phyloP scores from a whole-genome alignment of 2,888 invertebrate species.

The Halictus ligatus region DNA sequence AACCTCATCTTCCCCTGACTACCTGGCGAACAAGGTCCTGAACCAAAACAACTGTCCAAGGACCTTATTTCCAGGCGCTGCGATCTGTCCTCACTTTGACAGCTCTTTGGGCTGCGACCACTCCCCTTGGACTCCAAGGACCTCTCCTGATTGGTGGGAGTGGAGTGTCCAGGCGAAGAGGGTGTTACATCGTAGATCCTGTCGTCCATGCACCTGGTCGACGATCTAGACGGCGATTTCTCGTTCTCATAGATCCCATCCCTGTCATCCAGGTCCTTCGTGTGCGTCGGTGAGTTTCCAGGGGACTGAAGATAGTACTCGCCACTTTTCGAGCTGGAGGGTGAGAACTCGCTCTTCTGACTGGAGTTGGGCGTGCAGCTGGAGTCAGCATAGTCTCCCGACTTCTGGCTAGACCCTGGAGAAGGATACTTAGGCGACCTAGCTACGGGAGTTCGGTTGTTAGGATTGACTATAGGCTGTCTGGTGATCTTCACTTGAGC shows the following conservation, averaged over 20 bases:
- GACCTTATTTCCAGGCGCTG: conserved; percentile 8
- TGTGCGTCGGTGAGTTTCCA: conserved; percentile 71
- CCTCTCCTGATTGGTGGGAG: not conserved
- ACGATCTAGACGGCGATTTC: conserved; percentile 37
- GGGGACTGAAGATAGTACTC: conserved; percentile 80
- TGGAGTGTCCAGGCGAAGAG: conserved; percentile 56
- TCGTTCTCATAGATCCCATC: conserved; percentile 73
- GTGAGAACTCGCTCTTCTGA: conserved; percentile 81
- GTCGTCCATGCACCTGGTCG: conserved; percentile 62
- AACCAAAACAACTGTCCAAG: not conserved
- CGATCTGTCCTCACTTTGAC: conserved; percentile 13
- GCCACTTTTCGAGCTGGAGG: conserved; percentile 81
- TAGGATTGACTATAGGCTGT: conserved; percentile 74
- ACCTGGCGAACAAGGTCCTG: conserved; percentile 19
- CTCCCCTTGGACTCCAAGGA: not conserved
- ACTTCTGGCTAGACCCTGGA: conserved; percentile 80
- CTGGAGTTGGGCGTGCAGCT: conserved; percentile 82
- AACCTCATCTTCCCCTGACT: conserved; percentile 14
- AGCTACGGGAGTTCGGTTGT: conserved; percentile 68
- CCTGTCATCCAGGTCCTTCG: conserved; percentile 50
- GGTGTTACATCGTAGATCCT: conserved; percentile 76
- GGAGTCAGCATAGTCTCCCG: conserved; percentile 81
- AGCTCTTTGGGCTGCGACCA: conserved; percentile 17
- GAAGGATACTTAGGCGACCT: conserved; percentile 77
- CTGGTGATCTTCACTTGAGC: conserved; percentile 77